A percentile compares a stretch with the other conserved stretches of the same genome.
These are phyloP conservation scores for Actenoides lindsayi DNA, from an alignment of 2,113 vertebrate genomes.

Conservation along the genomic window DNA sequence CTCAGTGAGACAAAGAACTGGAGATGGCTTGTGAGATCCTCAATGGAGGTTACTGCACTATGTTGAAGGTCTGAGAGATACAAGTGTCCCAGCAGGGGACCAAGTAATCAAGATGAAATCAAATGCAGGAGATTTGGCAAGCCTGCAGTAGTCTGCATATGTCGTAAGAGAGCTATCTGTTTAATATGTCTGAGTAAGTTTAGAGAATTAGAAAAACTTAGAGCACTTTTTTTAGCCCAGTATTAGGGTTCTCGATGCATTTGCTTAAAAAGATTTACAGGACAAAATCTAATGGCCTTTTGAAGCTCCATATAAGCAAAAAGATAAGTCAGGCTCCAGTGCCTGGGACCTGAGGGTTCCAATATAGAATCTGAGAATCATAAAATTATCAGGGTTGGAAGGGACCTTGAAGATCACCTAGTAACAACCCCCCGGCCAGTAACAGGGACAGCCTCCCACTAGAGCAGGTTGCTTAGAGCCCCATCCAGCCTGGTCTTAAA, in stretches of 20 bases:
- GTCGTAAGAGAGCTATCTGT: not conserved
- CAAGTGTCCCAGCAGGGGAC: not conserved
- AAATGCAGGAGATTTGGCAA: not conserved
- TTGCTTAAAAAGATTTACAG: not conserved
- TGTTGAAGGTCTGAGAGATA: not conserved
- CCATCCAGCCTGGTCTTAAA: too few relatives aligned
- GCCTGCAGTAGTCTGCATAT: not conserved
- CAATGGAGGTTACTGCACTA: not conserved
- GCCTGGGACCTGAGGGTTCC: fast-evolving
- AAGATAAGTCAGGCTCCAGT: not conserved
- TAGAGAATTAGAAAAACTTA: not conserved
- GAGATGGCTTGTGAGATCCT: not conserved
- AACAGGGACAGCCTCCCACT: too few relatives aligned
- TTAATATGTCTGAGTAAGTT: not conserved
- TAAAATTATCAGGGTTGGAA: too few relatives aligned
- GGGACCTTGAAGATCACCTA: too few relatives aligned
- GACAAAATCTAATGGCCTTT: not conserved
- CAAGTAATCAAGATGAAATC: not conserved
- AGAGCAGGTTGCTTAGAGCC: too few relatives aligned
- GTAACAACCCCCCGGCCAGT: too few relatives aligned
- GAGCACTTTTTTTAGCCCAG: not conserved
- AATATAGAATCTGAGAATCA: not conserved
- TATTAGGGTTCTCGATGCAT: not conserved
- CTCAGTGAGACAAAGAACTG: not conserved
- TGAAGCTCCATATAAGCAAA: not conserved